Percentiles rank a stretch among this genome's conserved stretches.
These are phyloP conservation scores for Littorina saxatilis DNA, from an alignment of 1,140 invertebrate genomes.

Conservation along the genomic window DNA sequence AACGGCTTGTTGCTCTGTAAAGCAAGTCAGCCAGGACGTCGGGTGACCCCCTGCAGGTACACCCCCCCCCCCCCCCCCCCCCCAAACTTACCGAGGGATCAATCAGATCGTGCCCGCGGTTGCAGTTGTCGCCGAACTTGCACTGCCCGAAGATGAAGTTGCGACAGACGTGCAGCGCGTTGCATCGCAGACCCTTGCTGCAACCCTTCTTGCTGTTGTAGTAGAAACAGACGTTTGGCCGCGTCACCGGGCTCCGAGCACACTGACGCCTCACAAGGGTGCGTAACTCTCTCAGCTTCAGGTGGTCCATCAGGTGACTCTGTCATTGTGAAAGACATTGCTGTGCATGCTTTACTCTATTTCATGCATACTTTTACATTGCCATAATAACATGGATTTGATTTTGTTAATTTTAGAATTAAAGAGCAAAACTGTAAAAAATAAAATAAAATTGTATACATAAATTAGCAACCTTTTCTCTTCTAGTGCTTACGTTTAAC, in stretches of 20 bases:
- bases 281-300: background rate
- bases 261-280: background rate
- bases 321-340: too few relatives aligned
- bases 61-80: too few relatives aligned
- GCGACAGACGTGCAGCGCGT: conserved; percentile 1
- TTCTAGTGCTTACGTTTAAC: too few relatives aligned
- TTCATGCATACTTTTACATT: too few relatives aligned
- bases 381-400: too few relatives aligned
- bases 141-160: conserved; percentile 14
- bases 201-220: conserved; percentile 16
- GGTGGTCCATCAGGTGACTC: conserved; percentile 26
- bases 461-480: too few relatives aligned
- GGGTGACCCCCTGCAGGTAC: too few relatives aligned
- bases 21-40: too few relatives aligned
- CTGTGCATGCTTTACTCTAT: too few relatives aligned
- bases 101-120: background rate
- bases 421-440: too few relatives aligned
- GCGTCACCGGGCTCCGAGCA: background rate
- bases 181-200: background rate
- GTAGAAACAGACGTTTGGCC: conserved; percentile 15
- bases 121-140: conserved; percentile 29
- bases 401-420: too few relatives aligned
- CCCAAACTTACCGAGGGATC: background rate
- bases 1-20: background rate
- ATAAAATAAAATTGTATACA: too few relatives aligned